phyloP scores from a whole-genome alignment of 2,113 vertebrate species.

The Trichechus manatus region DNA sequence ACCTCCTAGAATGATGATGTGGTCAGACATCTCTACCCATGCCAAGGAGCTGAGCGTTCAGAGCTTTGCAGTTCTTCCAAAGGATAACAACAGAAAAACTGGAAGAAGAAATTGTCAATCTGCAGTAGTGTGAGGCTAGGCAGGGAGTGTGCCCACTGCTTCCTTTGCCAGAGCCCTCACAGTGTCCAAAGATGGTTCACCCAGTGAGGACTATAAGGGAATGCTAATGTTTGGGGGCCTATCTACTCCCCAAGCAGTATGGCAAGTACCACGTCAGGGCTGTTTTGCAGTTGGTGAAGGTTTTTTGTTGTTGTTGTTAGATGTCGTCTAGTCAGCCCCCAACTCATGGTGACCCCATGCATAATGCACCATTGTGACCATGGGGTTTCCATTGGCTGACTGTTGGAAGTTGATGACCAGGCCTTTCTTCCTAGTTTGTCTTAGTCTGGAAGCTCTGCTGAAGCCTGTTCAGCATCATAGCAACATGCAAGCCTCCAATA shows the following conservation, averaged over 20 bases:
- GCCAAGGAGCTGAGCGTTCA: neutral
- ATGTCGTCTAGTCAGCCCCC: neutral
- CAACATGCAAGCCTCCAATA: neutral
- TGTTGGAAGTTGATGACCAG: neutral
- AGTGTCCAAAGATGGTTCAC: fast-evolving
- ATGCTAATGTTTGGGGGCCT: neutral
- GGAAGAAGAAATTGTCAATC: neutral
- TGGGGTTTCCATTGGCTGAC: neutral
- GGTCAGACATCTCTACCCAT: neutral
- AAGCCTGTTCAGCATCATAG: neutral
- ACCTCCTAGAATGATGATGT: neutral
- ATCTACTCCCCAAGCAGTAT: neutral
- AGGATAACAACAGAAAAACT: neutral
- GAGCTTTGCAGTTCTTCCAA: neutral
- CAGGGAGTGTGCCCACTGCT: neutral
- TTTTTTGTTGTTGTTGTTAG: neutral
- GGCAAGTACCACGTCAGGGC: neutral
- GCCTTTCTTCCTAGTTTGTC: neutral
- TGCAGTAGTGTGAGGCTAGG: neutral
- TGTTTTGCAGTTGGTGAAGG: neutral
- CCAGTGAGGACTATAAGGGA: neutral
- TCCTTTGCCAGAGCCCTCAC: neutral
- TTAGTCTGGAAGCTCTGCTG: neutral
- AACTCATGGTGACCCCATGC: neutral
- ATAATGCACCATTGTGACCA: neutral